A percentile compares a stretch with the other conserved stretches of the same genome.
phyloP scores from a whole-genome alignment of 2,797 vertebrate species.

The Pseudochirops corinnae region DNA sequence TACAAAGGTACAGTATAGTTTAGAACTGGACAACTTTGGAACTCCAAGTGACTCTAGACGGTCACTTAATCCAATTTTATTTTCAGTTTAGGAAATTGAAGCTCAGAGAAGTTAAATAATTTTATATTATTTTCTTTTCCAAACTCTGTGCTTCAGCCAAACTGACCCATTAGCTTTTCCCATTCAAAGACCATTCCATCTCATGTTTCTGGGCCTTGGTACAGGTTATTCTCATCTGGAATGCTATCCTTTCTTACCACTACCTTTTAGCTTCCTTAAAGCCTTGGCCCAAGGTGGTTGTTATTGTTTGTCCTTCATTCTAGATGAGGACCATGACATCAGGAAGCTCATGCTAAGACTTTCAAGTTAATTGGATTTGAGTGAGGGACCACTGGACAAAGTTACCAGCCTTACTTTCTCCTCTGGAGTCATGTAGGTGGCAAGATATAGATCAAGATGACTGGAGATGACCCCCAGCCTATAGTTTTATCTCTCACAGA shows the following conservation, averaged over 20 bases:
- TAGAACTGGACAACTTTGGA: neutral
- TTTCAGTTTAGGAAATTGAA: neutral
- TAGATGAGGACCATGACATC: too few relatives aligned
- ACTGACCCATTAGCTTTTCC: neutral
- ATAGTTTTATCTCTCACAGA: neutral
- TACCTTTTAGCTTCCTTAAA: neutral
- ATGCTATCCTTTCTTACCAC: neutral
- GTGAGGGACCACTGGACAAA: too few relatives aligned
- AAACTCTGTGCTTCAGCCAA: neutral
- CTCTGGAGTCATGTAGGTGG: too few relatives aligned
- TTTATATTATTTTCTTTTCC: neutral
- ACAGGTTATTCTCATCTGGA: neutral
- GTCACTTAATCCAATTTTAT: neutral
- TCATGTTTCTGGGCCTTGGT: neutral
- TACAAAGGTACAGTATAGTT: neutral
- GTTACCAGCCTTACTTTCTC: too few relatives aligned
- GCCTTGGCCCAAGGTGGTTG: neutral
- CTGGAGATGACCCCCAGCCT: too few relatives aligned
- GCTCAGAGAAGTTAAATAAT: neutral
- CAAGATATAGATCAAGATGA: too few relatives aligned
- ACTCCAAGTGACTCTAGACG: neutral
- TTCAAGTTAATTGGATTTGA: too few relatives aligned
- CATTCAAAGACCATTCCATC: neutral
- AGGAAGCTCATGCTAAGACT: too few relatives aligned
- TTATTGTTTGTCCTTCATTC: too few relatives aligned